Evolutionary conservation across 2,113 vertebrate species (phyloP).

Genomic region (Spermophilus dauricus): DNA sequence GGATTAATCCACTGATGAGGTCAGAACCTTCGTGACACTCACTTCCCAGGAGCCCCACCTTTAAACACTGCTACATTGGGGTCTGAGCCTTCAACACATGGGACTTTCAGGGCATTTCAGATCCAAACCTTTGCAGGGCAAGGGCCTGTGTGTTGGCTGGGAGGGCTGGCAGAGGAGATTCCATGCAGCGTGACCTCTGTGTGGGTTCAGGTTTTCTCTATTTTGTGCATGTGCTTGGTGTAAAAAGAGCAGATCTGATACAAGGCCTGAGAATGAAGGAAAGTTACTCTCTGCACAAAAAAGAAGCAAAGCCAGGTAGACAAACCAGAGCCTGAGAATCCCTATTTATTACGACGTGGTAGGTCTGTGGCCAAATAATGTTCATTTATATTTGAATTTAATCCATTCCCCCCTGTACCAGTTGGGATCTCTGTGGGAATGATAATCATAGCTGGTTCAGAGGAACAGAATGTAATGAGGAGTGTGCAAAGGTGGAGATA

Average conservation of each 20-base stretch:
- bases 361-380: background rate
- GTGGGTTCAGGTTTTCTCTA: background rate
- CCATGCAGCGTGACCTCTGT: background rate
- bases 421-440: constrained; percentile 25
- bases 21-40: no score
- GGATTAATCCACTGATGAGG: no score
- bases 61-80: no score
- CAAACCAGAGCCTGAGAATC: background rate
- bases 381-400: constrained; percentile 48
- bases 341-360: background rate
- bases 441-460: background rate
- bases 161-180: background rate
- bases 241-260: background rate
- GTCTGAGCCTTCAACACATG: no score
- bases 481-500: background rate
- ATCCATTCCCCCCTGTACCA: background rate
- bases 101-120: no score
- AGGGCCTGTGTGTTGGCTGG: no score
- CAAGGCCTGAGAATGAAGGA: background rate
- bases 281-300: background rate
- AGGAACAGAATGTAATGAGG: background rate
- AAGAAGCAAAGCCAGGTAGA: background rate
- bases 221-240: background rate
- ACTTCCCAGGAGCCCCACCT: no score
- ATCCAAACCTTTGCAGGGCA: no score